Conservation (phyloP, 1,140 invertebrate genomes). For the Cydia strobilella region DNA sequence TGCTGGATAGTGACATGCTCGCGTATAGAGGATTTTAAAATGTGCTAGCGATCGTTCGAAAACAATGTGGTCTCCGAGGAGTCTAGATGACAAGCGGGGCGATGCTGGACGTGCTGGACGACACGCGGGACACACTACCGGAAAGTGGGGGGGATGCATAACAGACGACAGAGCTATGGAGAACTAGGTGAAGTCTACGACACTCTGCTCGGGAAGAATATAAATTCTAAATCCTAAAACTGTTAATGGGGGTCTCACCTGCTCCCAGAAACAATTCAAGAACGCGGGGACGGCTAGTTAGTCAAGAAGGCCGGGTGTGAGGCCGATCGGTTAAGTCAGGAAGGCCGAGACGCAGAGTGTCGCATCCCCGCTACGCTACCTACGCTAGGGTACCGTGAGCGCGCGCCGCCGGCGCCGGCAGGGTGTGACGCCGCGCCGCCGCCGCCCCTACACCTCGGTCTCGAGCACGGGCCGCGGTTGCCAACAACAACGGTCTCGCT, state of each 20-base stretch:
- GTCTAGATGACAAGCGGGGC: constrained; percentile 35
- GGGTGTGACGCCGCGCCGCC: constrained; percentile 62
- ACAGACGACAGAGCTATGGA: constrained; percentile 61
- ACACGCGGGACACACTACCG: constrained; percentile 47
- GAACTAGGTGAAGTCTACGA: constrained; percentile 55
- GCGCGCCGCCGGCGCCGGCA: constrained; percentile 58
- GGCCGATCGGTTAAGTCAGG: constrained; percentile 16
- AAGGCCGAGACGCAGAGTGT: constrained; percentile 34
- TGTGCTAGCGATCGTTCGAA: constrained; percentile 51
- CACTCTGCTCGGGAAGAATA: constrained; percentile 40
- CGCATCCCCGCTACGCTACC: constrained; percentile 38
- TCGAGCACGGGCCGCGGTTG: constrained; percentile 76
- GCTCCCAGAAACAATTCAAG: neutral
- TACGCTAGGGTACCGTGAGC: constrained; percentile 67
- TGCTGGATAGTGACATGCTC: constrained; percentile 51
- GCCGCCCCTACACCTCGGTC: constrained; percentile 80
- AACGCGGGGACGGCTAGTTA: too few relatives aligned
- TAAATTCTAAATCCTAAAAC: neutral
- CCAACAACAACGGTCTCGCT: constrained; percentile 77
- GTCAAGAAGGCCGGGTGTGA: constrained; percentile 39
- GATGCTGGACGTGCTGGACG: constrained; percentile 27
- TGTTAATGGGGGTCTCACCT: neutral
- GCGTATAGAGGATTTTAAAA: constrained; percentile 42
- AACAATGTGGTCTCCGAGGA: constrained; percentile 45
- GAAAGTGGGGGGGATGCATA: constrained; percentile 57